Evolutionary conservation across 2,888 invertebrate species (phyloP).

Genomic region (Coelogynopora nodosa): DNA sequence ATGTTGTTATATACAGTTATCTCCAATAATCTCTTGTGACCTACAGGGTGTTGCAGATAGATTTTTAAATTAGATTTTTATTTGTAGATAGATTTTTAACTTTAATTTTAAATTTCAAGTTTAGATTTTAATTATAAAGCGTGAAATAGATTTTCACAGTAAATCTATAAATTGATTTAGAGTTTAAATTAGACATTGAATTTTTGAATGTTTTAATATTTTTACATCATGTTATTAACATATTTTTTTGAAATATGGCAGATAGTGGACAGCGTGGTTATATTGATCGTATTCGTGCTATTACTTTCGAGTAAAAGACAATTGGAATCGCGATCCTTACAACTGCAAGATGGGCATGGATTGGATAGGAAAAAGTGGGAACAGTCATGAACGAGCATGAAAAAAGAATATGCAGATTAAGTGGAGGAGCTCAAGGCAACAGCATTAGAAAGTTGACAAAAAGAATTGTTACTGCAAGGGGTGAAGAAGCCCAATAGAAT

Average conservation of each 20-base stretch:
- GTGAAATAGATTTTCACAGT: background rate
- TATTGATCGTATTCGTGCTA: background rate
- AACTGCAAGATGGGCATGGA: background rate
- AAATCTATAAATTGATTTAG: background rate
- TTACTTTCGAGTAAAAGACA: background rate
- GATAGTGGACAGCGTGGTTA: background rate
- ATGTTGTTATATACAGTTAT: too few species aligned
- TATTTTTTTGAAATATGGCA: background rate
- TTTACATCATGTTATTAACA: background rate
- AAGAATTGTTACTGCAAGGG: background rate
- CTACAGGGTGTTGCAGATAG: background rate
- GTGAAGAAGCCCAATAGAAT: background rate
- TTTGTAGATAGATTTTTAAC: background rate
- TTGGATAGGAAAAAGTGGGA: background rate
- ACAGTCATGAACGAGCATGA: background rate
- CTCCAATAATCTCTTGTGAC: too few species aligned
- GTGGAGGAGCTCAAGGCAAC: background rate
- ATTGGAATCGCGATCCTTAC: background rate
- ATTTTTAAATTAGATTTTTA: background rate
- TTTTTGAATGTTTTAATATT: background rate
- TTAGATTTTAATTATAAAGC: background rate
- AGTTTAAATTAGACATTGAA: background rate
- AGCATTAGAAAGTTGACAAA: background rate
- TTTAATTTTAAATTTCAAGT: too few species aligned
- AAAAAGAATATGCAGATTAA: constrained; percentile 2